These are phyloP conservation scores for Apamea crenata DNA, from an alignment of 2,888 invertebrate species.

Conservation along the genomic window DNA sequence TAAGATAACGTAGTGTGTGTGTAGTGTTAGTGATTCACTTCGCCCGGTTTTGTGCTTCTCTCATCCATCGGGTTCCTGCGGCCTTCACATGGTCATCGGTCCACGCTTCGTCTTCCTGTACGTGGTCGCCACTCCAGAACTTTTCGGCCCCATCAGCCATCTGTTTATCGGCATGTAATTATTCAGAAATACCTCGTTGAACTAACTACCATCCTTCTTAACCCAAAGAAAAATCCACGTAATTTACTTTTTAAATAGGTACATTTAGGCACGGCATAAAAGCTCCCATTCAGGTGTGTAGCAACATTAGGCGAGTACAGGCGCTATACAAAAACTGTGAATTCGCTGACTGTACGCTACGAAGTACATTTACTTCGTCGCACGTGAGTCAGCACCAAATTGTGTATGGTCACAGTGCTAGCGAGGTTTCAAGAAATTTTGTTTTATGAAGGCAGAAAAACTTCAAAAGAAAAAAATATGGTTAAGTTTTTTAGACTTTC, in stretches of 20 bases:
- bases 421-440: constrained; percentile 11
- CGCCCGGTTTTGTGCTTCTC: too few relatives aligned
- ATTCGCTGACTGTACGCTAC: constrained; percentile 65
- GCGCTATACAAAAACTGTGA: constrained; percentile 64
- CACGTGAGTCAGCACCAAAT: constrained; percentile 74
- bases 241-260: constrained; percentile 39
- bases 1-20: too few relatives aligned
- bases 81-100: too few relatives aligned
- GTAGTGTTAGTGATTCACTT: too few relatives aligned
- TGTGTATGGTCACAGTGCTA: constrained; percentile 48
- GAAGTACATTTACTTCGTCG: constrained; percentile 70
- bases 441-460: too few relatives aligned
- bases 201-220: too few relatives aligned
- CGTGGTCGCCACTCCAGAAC: too few relatives aligned
- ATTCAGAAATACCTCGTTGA: too few relatives aligned
- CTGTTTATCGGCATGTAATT: too few relatives aligned
- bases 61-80: too few relatives aligned
- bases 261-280: constrained; percentile 48
- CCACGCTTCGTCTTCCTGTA: too few relatives aligned
- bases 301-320: constrained; percentile 49
- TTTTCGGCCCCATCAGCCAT: too few relatives aligned
- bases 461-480: background rate
- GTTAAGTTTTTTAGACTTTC: background rate
- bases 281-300: constrained; percentile 45
- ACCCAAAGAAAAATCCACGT: constrained; percentile 9